Conservation (phyloP, 2,888 invertebrate genomes). For the Drosophila borealis region DNA sequence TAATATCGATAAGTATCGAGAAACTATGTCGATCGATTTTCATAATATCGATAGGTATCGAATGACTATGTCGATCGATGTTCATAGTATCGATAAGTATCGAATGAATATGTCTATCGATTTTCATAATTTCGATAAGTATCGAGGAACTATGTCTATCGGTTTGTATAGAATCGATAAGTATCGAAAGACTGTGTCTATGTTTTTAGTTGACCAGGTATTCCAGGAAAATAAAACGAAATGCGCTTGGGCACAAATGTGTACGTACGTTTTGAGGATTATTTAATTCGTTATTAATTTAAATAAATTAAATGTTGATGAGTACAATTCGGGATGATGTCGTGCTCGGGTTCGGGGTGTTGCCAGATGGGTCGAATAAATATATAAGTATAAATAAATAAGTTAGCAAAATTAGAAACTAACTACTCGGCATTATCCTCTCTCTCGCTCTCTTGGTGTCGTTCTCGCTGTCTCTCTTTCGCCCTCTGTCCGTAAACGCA, state of each 20-base stretch:
- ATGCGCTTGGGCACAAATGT: neutral
- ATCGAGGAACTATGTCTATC: no score
- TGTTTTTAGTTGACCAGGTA: no score
- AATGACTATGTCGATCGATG: no score
- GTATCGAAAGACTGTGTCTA: no score
- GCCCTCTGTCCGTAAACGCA: slow-evolving; percentile 17
- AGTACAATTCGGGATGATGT: slow-evolving; percentile 14
- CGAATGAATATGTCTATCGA: no score
- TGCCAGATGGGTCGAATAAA: slow-evolving; percentile 26
- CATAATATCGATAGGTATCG: no score
- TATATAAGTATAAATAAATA: slow-evolving; percentile 20
- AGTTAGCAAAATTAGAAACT: neutral
- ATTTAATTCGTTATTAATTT: slow-evolving; percentile 39
- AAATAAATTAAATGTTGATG: slow-evolving; percentile 43
- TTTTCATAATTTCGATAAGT: no score
- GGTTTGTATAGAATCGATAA: no score
- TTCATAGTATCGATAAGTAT: no score
- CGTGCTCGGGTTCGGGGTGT: neutral
- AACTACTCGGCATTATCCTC: neutral
- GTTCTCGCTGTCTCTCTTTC: neutral
- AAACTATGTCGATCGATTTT: no score
- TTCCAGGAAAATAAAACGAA: no score
- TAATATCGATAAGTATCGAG: no score
- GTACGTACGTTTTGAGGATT: slow-evolving; percentile 2
- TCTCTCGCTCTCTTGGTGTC: neutral